Conservation (phyloP, 2,113 vertebrate genomes). For the Nansenia antarctica region DNA sequence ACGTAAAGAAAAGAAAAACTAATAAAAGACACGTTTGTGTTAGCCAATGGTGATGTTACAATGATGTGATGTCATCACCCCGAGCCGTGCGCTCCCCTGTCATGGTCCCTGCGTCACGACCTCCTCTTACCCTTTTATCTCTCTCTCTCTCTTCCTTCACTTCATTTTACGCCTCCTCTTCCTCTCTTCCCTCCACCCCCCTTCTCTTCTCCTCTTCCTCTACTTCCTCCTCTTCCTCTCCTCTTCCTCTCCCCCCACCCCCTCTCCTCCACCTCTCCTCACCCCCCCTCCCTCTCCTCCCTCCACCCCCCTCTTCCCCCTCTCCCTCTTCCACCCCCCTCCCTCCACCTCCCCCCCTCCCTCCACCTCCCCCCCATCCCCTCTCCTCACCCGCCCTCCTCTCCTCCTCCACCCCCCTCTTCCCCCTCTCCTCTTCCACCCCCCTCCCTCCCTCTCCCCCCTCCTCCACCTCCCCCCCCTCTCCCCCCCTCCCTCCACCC, state of each 20-base stretch:
- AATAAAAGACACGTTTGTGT: too few species aligned
- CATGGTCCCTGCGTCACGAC: too few species aligned
- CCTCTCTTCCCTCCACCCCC: not conserved
- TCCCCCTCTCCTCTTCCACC: not conserved
- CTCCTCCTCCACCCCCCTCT: not conserved
- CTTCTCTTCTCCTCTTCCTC: not conserved
- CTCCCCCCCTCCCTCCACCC: conserved; percentile 9
- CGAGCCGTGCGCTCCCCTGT: too few species aligned
- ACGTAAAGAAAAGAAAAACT: too few species aligned
- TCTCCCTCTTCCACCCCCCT: not conserved
- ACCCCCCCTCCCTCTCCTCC: not conserved
- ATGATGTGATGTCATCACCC: too few species aligned
- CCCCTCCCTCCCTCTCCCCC: not conserved
- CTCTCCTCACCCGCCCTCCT: too few species aligned
- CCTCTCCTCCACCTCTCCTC: too few species aligned
- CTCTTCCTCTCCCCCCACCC: not conserved
- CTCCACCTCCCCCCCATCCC: not conserved
- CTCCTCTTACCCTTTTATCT: too few species aligned
- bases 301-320: not conserved
- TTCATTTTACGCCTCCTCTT: too few species aligned
- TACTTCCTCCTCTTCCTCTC: not conserved
- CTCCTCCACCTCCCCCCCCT: not conserved
- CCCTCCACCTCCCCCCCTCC: not conserved
- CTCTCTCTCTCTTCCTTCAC: not conserved
- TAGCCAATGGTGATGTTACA: too few species aligned